phyloP scores from a whole-genome alignment of 1,140 invertebrate genomes.

The Sminthurinus signatus region DNA sequence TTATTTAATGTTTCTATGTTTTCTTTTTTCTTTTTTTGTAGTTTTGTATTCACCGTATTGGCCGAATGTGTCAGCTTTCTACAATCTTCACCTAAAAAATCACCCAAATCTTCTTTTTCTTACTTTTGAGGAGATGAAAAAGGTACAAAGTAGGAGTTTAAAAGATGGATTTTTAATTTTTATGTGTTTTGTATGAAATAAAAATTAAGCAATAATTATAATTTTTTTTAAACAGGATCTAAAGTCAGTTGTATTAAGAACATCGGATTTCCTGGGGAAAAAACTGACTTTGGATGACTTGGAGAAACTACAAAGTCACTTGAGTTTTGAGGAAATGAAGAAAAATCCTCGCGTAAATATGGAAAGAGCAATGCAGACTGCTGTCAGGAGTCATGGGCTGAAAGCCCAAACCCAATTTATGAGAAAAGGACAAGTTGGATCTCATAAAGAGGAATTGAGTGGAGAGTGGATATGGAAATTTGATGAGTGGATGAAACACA shows the following conservation, averaged over 20 bases:
- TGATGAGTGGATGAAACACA: constrained; percentile 35
- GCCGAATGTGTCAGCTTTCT: constrained; percentile 29
- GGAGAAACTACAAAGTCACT: constrained; percentile 59
- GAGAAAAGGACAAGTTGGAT: constrained; percentile 38
- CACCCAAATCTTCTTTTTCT: constrained; percentile 34
- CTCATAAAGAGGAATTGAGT: constrained; percentile 38
- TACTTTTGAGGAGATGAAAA: constrained; percentile 40
- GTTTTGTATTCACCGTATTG: constrained; percentile 33
- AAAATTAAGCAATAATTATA: no score
- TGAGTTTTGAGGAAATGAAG: constrained; percentile 74
- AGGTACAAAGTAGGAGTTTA: constrained; percentile 7
- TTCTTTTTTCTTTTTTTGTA: constrained; percentile 5
- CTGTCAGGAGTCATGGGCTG: constrained; percentile 12
- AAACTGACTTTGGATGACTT: constrained; percentile 62
- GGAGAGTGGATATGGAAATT: constrained; percentile 53
- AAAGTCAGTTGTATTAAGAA: constrained; percentile 55
- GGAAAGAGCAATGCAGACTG: constrained; percentile 29
- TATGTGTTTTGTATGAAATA: no score
- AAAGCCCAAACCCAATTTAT: constrained; percentile 36
- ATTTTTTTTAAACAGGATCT: constrained; percentile 51
- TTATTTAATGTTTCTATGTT: no score
- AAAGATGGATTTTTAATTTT: no score
- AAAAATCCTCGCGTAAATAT: constrained; percentile 66
- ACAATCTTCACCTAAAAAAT: constrained; percentile 24
- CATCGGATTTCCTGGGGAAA: constrained; percentile 67